Evolutionary conservation across 23 tunicate genomes (phyloP).

Genomic region (Halocynthia aurantium): DNA sequence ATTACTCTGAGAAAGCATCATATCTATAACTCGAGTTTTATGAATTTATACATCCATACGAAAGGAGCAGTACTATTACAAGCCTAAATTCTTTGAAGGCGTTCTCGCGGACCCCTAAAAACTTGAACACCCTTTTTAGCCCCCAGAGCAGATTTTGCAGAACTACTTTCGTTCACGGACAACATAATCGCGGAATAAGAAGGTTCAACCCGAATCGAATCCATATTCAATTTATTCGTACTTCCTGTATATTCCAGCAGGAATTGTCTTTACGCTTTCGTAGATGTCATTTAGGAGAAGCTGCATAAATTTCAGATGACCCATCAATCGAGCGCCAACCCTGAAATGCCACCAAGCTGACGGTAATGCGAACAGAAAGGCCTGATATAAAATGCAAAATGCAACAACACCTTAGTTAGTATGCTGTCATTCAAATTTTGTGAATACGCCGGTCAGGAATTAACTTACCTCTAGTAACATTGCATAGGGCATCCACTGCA

Average conservation of each 20-base stretch:
- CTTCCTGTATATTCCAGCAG: slow-evolving; percentile 8
- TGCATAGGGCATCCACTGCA: slow-evolving; percentile 41
- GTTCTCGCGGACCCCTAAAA: no score
- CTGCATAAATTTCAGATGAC: slow-evolving; percentile 59
- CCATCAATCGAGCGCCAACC: slow-evolving; percentile 56
- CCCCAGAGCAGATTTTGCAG: no score
- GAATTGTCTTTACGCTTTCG: slow-evolving; percentile 15
- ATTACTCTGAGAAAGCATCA: no score
- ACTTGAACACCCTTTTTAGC: no score
- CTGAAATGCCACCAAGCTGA: slow-evolving; percentile 49
- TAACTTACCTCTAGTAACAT: slow-evolving; percentile 40
- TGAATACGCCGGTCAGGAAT: no score
- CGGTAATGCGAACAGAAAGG: slow-evolving; percentile 33
- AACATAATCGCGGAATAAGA: no score
- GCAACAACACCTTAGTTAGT: background rate
- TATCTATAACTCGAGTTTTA: no score
- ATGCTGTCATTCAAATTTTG: background rate
- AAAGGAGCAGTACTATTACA: no score
- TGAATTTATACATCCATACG: no score
- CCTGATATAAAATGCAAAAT: slow-evolving; percentile 10
- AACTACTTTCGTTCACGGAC: no score
- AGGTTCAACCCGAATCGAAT: no score
- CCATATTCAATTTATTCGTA: background rate
- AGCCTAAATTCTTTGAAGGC: no score
- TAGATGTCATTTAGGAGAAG: slow-evolving; percentile 37